Evolutionary conservation across 2,888 invertebrate species (phyloP).

Genomic region (Erynnis tages): DNA sequence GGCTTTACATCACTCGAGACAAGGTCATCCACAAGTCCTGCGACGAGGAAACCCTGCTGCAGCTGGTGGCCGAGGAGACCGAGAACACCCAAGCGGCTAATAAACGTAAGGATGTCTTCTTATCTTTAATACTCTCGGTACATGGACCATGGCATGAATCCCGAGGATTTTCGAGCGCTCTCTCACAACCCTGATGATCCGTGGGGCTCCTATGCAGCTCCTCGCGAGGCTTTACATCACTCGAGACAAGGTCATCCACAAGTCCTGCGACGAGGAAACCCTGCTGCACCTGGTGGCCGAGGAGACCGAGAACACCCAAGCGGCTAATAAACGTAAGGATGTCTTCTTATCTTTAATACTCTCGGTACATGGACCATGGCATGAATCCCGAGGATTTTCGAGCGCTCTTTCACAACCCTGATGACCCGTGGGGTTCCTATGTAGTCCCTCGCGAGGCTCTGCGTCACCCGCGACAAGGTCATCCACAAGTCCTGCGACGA

Average conservation of each 20-base stretch:
- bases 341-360: too few species aligned
- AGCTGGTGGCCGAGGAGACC: constrained; percentile 82
- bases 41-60: constrained; percentile 83
- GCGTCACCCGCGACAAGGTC: constrained; percentile 87
- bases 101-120: constrained; percentile 87
- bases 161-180: constrained; percentile 94
- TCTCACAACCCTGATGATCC: constrained; percentile 92
- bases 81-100: constrained; percentile 86
- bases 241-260: constrained; percentile 87
- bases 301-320: constrained; percentile 85
- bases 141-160: too few species aligned
- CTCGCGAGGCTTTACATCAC: constrained; percentile 90
- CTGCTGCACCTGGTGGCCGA: constrained; percentile 82
- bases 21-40: constrained; percentile 88
- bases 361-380: too few species aligned
- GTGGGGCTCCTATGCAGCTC: constrained; percentile 87
- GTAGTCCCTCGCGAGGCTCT: constrained; percentile 91
- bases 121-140: too few species aligned
- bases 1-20: constrained; percentile 88
- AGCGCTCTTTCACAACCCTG: constrained; percentile 94
- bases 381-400: constrained; percentile 94
- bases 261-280: constrained; percentile 86
- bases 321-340: constrained; percentile 85
- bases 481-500: constrained; percentile 89
- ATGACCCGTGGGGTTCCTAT: constrained; percentile 84